Evolutionary conservation across 2,113 vertebrate genomes (phyloP), one percentile per base, ranked within the genome.

Genomic region (Perca flavescens): DNA sequence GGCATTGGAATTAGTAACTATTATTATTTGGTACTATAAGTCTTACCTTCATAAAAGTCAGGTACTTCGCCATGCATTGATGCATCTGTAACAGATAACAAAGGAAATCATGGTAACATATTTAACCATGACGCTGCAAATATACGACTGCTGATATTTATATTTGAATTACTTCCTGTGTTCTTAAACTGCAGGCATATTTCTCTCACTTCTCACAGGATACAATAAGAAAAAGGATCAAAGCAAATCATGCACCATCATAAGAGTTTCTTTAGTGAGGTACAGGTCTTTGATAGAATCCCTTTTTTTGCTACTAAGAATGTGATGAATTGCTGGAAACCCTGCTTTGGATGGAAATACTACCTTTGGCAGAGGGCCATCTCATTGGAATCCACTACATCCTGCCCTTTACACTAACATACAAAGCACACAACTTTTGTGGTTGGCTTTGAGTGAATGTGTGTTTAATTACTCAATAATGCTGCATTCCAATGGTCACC

Each of bases 1-100:
- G 1, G 62, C 1, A 22, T 0, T 34, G 28, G 8, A 19, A 63
- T 2, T 19, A 63, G 22, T 19, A 47, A 54, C 2, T 17, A 47
- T 47, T 3, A 61, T 17, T 11, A 61, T 43, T 15, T 15, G 14
- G 21, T 12, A 56, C 17, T 9, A 57, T 5, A 0, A 34, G 17
- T 72, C 92, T 94, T 90, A 95, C 95, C 94, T 94, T 74, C 70
- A 68, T 92, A 93, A 81, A 92, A 88, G 75, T 90, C 88, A 47
- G 74, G 52, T 28, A 69, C 47, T 28, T 90, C 92, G 71, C 77
- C 79, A 21, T 68, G 84, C n/a, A 82, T n/a, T 7, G 85, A 89
- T 63, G 91, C 72, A 83, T 77, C 93, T 95, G 93, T 49, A 93
- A 91, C 36, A 87, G 31, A 34, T 19, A 60, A 69, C 6, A 50